Conservation (phyloP, 2,888 invertebrate species). For the Platycheirus albimanus region DNA sequence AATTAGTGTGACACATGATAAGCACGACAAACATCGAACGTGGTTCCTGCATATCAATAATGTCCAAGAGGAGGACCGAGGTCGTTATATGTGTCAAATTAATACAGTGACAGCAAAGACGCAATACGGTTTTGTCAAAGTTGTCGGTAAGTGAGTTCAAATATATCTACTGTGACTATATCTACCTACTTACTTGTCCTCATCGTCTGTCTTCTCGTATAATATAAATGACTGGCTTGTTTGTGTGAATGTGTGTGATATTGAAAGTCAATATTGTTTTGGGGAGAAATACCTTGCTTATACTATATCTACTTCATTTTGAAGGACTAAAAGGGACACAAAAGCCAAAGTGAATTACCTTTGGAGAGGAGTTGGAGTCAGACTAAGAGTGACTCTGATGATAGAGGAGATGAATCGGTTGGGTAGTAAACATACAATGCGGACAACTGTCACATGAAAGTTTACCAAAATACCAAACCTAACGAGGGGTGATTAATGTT, state of each 20-base stretch:
- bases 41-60: conserved; percentile 97
- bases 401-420: background rate
- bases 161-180: too few relatives aligned
- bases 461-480: conserved; percentile 65
- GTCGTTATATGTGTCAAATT: conserved; percentile 97
- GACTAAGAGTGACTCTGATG: background rate
- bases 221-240: background rate
- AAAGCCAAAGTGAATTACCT: conserved; percentile 33
- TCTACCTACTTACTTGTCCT: too few relatives aligned
- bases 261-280: conserved; percentile 52
- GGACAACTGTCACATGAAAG: conserved; percentile 63
- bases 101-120: conserved; percentile 96
- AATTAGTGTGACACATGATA: conserved; percentile 95
- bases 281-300: conserved; percentile 5
- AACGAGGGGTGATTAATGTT: conserved; percentile 73
- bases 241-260: conserved; percentile 25
- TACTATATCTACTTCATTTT: conserved; percentile 31
- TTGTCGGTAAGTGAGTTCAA: conserved; percentile 92
- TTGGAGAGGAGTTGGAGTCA: background rate
- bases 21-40: conserved; percentile 90
- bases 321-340: conserved; percentile 28
- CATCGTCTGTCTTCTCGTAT: too few relatives aligned
- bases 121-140: conserved; percentile 95
- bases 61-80: conserved; percentile 95
- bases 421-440: conserved; percentile 11